phyloP scores from a whole-genome alignment of 2,113 vertebrate genomes.

The Chlorodrepanis virens region DNA sequence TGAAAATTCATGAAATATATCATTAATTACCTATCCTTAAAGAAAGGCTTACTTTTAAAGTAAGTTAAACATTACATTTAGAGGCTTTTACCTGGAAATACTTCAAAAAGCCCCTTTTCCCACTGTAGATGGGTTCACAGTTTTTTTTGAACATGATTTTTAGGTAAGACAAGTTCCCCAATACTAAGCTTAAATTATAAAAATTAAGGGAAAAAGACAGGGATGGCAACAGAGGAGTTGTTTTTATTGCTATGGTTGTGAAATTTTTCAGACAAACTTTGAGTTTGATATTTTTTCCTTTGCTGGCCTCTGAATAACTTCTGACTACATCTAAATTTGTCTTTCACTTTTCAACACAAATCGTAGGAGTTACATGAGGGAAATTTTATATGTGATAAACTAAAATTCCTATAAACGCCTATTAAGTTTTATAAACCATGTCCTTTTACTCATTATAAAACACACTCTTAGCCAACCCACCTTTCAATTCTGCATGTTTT shows the following conservation, averaged over 20 bases:
- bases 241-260: not conserved
- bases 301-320: not conserved
- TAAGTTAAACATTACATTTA: not conserved
- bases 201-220: not conserved
- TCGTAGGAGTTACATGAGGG: not conserved
- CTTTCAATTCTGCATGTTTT: not conserved
- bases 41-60: not conserved
- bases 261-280: not conserved
- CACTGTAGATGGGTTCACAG: not conserved
- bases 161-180: not conserved
- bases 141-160: not conserved
- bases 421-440: not conserved
- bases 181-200: not conserved
- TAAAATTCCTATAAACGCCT: not conserved
- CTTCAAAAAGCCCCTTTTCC: not conserved
- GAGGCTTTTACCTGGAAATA: not conserved
- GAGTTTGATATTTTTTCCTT: not conserved
- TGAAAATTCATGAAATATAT: not conserved
- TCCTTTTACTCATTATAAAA: not conserved
- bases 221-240: not conserved
- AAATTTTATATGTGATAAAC: not conserved
- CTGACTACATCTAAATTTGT: not conserved
- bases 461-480: not conserved
- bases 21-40: not conserved
- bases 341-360: not conserved